Evolutionary conservation across 2,797 vertebrate genomes (phyloP), one percentile per base, ranked within the genome.

Genomic region (Leptodactylus fallax): DNA sequence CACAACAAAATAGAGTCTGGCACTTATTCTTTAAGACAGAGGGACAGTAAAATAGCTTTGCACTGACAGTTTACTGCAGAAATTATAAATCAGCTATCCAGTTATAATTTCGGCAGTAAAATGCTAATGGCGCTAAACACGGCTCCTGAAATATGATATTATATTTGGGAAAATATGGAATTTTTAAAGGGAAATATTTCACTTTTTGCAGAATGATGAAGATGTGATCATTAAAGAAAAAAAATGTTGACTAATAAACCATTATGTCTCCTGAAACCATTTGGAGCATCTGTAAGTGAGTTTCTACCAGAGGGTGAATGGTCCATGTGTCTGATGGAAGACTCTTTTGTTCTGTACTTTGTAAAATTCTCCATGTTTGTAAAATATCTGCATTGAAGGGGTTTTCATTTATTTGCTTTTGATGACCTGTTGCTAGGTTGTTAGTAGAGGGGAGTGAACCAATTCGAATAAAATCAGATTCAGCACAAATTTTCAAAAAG

Each of bases 101-200:
- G 19, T 71, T 55, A 71, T 83, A 71, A 71, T 83, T 83, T 83
- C 49, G n/a, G 45, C 47, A 55, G 51, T 71, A 71, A 71, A 83
- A 69, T 82, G 61, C 81, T 82, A 83, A 83, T 55, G 51, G 79
- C 3, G 80, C 61, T 82, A 58, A 82, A 67, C 77, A 79, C 27
- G 17, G 51, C 21, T 56, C 77, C 77, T 79, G 25, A 79, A 36
- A 27, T 79, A 79, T 36, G 77, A 79, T 9, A 27, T 79, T 27
- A 58, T 36, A 79, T 78, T 78, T 55, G 51, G 49, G 76, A 56
- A 55, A 78, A 56, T 78, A 25, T 53, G 13, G 55, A 58, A 58
- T 58, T 58, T 79, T 10, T 60, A 60, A 27, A 12, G 27, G 14
- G 55, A 60, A 19, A 58, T 79, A 79, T 79, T 58, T 79, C 25